These are phyloP conservation scores for Spodoptera frugiperda DNA, from an alignment of 1,140 invertebrate species.

Conservation along the genomic window DNA sequence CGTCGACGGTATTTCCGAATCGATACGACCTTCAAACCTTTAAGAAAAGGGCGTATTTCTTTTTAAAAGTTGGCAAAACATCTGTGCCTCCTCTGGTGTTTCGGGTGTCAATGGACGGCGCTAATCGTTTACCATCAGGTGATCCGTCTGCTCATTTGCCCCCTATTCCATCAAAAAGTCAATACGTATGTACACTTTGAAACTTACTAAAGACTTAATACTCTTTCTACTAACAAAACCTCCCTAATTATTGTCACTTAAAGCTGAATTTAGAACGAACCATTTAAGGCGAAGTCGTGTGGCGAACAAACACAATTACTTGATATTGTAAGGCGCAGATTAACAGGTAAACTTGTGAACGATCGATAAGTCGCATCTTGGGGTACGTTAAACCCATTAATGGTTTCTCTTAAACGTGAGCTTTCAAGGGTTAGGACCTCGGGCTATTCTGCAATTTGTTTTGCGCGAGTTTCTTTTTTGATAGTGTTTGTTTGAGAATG, in stretches of 20 bases:
- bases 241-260: slow-evolving; percentile 6
- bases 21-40: too few species aligned
- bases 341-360: slow-evolving; percentile 45
- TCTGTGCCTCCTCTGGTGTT: too few species aligned
- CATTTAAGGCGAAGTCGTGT: slow-evolving; percentile 12
- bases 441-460: slow-evolving; percentile 38
- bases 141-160: too few species aligned
- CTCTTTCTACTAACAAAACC: background rate
- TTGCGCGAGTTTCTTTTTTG: too few species aligned
- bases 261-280: background rate
- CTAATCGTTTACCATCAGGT: too few species aligned
- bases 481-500: too few species aligned
- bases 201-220: background rate
- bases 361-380: slow-evolving; percentile 34
- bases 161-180: too few species aligned
- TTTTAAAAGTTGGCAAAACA: too few species aligned
- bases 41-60: too few species aligned
- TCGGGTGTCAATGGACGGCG: too few species aligned
- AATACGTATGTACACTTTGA: background rate
- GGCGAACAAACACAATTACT: slow-evolving; percentile 20
- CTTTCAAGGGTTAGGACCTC: slow-evolving; percentile 42
- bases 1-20: too few species aligned
- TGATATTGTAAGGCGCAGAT: slow-evolving; percentile 18
- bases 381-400: slow-evolving; percentile 41
- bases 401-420: slow-evolving; percentile 40